phyloP scores from a whole-genome alignment of 2,888 invertebrate species.

The Brenthis daphne region DNA sequence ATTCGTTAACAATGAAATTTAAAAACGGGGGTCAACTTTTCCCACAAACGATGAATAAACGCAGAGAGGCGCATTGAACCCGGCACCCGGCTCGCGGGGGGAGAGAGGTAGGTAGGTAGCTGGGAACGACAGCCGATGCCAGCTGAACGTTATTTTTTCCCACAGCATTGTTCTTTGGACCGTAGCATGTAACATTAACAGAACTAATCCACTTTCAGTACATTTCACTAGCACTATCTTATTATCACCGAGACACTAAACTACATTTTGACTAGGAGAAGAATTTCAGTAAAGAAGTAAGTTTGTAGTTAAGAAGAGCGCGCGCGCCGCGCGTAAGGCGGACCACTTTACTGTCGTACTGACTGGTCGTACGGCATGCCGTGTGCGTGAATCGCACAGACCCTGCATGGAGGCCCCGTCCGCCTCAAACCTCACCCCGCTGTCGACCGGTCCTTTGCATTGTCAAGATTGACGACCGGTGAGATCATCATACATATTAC shows the following conservation, averaged over 20 bases:
- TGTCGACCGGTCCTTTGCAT: constrained; percentile 77
- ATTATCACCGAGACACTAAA: constrained; percentile 48
- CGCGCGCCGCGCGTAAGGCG: constrained; percentile 76
- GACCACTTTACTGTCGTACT: constrained; percentile 70
- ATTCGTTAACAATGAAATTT: constrained; percentile 80
- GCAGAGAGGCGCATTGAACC: constrained; percentile 81
- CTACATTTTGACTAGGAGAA: constrained; percentile 66
- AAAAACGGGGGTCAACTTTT: constrained; percentile 81
- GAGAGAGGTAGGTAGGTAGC: constrained; percentile 77
- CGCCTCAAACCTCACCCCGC: constrained; percentile 58
- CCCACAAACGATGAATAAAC: constrained; percentile 83
- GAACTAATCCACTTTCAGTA: constrained; percentile 40
- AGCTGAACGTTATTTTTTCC: constrained; percentile 84
- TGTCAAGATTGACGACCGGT: constrained; percentile 79
- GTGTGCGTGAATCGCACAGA: constrained; percentile 69
- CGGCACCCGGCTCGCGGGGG: constrained; percentile 77
- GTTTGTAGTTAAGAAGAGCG: constrained; percentile 57
- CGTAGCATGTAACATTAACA: constrained; percentile 64
- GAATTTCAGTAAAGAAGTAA: constrained; percentile 59
- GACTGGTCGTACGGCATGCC: constrained; percentile 60
- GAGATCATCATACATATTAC: constrained; percentile 74
- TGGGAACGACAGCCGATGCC: constrained; percentile 81
- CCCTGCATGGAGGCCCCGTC: constrained; percentile 54
- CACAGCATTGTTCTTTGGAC: constrained; percentile 83
- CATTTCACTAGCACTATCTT: constrained; percentile 55